Evolutionary conservation across 2,797 vertebrate species (phyloP).

Genomic region (Clarias laeviceps): DNA sequence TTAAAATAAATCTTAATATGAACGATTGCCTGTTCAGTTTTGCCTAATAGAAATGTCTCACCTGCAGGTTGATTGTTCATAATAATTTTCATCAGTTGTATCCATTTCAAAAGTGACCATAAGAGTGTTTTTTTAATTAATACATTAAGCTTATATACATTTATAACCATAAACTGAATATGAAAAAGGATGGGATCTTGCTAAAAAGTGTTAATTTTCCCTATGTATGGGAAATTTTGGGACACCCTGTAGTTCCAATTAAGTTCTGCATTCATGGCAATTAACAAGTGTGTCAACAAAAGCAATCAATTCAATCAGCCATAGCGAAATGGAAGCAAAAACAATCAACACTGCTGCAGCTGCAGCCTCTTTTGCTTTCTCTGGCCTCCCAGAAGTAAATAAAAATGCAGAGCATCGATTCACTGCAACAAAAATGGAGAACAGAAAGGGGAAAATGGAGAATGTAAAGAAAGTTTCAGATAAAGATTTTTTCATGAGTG

Average conservation of each 20-base stretch:
- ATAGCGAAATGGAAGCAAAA: constrained; percentile 47
- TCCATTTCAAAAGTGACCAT: too few relatives aligned
- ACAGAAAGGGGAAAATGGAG: neutral
- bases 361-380: constrained; percentile 22
- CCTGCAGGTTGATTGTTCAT: too few relatives aligned
- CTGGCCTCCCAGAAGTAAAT: neutral
- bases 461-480: neutral
- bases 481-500: neutral
- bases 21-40: too few relatives aligned
- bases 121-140: too few relatives aligned
- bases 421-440: neutral
- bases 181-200: too few relatives aligned
- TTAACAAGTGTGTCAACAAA: constrained; percentile 52
- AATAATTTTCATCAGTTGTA: too few relatives aligned
- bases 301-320: constrained; percentile 52
- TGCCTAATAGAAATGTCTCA: too few relatives aligned
- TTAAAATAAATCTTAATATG: too few relatives aligned
- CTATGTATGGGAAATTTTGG: too few relatives aligned
- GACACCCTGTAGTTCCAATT: constrained; percentile 26
- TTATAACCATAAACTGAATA: too few relatives aligned
- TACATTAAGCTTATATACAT: too few relatives aligned
- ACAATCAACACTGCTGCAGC: constrained; percentile 42
- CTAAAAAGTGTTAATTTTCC: too few relatives aligned
- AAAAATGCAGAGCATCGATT: neutral
- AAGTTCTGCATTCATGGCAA: constrained; percentile 39